Base-by-base conservation (phyloP, 2,797 vertebrate genomes). In the Triplophysa bombifrons region DNA sequence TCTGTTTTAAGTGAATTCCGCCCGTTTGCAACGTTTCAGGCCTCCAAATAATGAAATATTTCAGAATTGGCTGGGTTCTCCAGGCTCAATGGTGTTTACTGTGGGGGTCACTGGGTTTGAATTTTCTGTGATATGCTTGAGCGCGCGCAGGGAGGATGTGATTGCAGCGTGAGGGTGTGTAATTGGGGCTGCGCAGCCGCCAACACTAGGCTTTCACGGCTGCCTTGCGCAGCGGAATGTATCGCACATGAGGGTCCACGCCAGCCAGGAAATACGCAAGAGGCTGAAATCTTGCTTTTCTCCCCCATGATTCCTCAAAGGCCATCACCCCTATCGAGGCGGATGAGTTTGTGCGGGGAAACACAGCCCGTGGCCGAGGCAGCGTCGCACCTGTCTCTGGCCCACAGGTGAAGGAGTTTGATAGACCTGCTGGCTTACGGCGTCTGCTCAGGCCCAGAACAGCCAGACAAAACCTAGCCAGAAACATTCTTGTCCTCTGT, bases 161-260 rank as follows among this genome's bases (percentile, higher is more conserved):
- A 86, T 82, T 86, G 83, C 85, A 77, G 69, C 84, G 85, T 89
- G 74, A 80, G 86, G 82, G 84, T 85, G 70, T 84, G 83, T 86
- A 68, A 70, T 87, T 81, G 80, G 80, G 77, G 58, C 75, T 56
- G 85, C 76, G 46, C 50, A 77, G 83, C 80, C 22, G 72, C 79
- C 77, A 81, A 82, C 75, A 74, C 44, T 67, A 78, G 68, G 74
- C 88, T 88, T 85, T 89, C 88, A 91, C 58, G 91, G 88, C 87
- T 90, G 86, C 88, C 87, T 92, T 88, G 85, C 87, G 80, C 74
- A 81, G 85, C 82, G 91, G 92, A 93, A 94, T 93, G 91, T 87
- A 82, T 84, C 80, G n/a, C 84, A 73, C 82, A 93, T 93, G 91
- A 72, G 89, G 93, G 92, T 81, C 48, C 84, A 80, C 13, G 83